A percentile compares a stretch with the other conserved stretches of the same genome.
Evolutionary conservation across 2,888 invertebrate species (phyloP).

Genomic region (Nezara viridula): DNA sequence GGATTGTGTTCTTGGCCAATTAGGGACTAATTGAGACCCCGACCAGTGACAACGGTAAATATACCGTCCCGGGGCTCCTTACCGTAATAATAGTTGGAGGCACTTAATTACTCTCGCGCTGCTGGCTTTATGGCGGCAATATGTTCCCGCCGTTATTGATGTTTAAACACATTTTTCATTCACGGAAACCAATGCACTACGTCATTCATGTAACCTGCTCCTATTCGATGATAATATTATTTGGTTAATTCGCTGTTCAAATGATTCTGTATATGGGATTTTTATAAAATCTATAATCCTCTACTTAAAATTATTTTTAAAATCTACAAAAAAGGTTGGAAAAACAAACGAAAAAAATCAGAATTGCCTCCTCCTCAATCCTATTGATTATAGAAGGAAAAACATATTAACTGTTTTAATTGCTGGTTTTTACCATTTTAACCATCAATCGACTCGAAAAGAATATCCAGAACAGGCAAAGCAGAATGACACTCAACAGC

Average conservation of each 20-base stretch:
- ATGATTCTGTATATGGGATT: too few relatives aligned
- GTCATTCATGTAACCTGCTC: background rate
- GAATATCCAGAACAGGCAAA: too few relatives aligned
- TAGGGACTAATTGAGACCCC: constrained; percentile 33
- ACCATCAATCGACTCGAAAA: too few relatives aligned
- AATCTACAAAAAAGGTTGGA: too few relatives aligned
- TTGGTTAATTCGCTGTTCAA: background rate
- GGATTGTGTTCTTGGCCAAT: constrained; percentile 27
- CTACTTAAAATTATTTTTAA: too few relatives aligned
- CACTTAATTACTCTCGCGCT: constrained; percentile 24
- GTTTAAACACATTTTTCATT: constrained; percentile 48
- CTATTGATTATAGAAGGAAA: too few relatives aligned
- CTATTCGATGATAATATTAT: background rate
- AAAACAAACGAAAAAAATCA: too few relatives aligned
- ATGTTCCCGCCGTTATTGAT: constrained; percentile 47
- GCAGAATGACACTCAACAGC: too few relatives aligned
- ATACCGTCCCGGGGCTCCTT: background rate
- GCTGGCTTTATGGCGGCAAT: constrained; percentile 54
- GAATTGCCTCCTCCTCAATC: too few relatives aligned
- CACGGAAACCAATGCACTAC: constrained; percentile 44
- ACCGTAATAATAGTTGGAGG: constrained; percentile 42
- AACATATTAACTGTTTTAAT: too few relatives aligned
- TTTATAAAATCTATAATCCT: too few relatives aligned
- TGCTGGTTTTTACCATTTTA: too few relatives aligned
- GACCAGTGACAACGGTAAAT: constrained; percentile 17